Base-by-base conservation (phyloP, 2,797 vertebrate species). In the Scomberomorus guttatus region DNA sequence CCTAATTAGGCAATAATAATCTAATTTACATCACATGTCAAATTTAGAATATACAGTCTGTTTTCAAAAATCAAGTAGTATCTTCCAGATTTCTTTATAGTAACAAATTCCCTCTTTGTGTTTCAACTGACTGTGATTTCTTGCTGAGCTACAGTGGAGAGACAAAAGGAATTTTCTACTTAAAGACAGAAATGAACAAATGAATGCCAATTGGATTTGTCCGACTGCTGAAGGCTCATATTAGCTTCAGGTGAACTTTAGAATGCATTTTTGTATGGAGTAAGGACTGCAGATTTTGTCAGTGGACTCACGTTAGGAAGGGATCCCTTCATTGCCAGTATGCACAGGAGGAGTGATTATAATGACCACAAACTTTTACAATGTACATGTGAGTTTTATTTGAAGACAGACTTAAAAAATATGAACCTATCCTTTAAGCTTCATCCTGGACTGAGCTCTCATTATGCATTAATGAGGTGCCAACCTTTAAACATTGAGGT, bases 401-500 rank as follows among this genome's bases (percentile, higher is more conserved):
- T 48, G 17, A 18, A 32, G 54, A 77, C 18, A 46, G 57, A 5
- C 62, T 22, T 46, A 24, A 27, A 54, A 63, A 51, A 34, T 10
- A n/a, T 24, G 27, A 32, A 48, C 20, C 18, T 15, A 2, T 58
- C 54, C 55, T 44, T 72, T 42, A 25, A 27, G 27, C 56, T 46
- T 10, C 29, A 67, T 68, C 32, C 44, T 73, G 57, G 56, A 59
- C 34, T 10, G 37, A 60, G 57, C 18, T 51, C 32, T 60, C 27
- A 3, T 57, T 34, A 51, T 67, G 39, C 66, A 52, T 20, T 50
- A 50, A 50, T 7, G 18, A 50, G 46, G 18, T 50, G 18, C 46
- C 46, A 7, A 50, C 18, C 18, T 50, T 50, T 20, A 20, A 20
- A 50, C 18, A 50, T 48, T 57, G 24, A n/a, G 20, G 12, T 13